A percentile compares a stretch with the other conserved stretches of the same genome.
Conservation (phyloP, 2,888 invertebrate genomes). For the Campopleginae sp. region DNA sequence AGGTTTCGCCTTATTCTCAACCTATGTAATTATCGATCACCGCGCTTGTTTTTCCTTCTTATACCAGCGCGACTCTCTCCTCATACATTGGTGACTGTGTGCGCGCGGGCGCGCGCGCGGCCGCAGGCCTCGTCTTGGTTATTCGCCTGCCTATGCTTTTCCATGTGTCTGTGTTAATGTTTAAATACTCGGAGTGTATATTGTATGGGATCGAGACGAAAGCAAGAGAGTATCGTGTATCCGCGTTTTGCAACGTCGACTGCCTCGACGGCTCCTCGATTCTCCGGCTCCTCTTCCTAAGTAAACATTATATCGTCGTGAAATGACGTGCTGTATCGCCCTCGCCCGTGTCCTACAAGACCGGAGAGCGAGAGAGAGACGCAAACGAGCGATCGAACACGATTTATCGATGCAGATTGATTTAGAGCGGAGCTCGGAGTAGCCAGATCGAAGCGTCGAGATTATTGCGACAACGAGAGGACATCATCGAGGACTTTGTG, state of each 20-base stretch:
- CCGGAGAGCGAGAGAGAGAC: constrained; percentile 13
- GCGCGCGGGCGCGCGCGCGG: background rate
- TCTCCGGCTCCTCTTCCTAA: constrained; percentile 13
- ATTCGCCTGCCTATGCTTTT: background rate
- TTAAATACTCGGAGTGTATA: background rate
- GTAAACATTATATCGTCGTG: constrained; percentile 41
- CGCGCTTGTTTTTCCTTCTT: constrained; percentile 69
- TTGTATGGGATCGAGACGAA: constrained; percentile 35
- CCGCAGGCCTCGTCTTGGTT: background rate
- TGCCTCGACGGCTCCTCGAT: constrained; percentile 33
- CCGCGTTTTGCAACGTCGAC: constrained; percentile 62
- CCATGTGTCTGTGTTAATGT: background rate
- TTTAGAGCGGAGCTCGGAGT: constrained; percentile 76
- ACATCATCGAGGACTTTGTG: constrained; percentile 74
- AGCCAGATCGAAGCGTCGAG: constrained; percentile 81
- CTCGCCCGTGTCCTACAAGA: constrained; percentile 42
- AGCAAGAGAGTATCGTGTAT: constrained; percentile 65
- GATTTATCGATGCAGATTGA: constrained; percentile 82
- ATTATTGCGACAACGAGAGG: constrained; percentile 77
- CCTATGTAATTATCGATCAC: constrained; percentile 79
- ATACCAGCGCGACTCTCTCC: constrained; percentile 47
- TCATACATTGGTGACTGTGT: constrained; percentile 18
- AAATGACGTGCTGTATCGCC: constrained; percentile 19
- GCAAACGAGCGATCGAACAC: constrained; percentile 57
- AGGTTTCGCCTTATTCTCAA: constrained; percentile 76